Percentiles rank a stretch among this genome's conserved stretches.
Evolutionary conservation across 1,140 invertebrate genomes (phyloP).

Genomic region (Philotrypesis tridentata): DNA sequence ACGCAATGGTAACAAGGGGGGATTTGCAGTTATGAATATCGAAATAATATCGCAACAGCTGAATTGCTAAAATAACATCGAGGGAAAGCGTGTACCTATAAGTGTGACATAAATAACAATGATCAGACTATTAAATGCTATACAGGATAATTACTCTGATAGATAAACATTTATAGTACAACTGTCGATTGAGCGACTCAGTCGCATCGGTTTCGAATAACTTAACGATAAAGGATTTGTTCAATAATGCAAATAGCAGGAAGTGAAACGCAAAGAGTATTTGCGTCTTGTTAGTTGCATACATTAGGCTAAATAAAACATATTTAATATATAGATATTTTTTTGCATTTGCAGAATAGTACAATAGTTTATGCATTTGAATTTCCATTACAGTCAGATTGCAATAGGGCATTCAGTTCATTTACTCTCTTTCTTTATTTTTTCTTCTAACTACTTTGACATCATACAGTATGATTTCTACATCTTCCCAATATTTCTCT

Average conservation of each 20-base stretch:
- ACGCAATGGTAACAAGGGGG: no score
- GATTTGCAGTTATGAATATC: background rate
- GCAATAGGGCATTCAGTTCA: no score
- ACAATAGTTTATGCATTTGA: no score
- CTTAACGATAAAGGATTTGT: background rate
- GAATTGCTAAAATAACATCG: slow-evolving; percentile 2
- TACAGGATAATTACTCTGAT: background rate
- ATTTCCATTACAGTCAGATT: no score
- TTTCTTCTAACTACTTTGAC: no score
- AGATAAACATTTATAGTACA: slow-evolving; percentile 17
- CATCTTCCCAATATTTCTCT: no score
- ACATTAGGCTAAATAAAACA: no score
- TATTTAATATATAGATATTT: no score
- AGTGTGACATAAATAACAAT: slow-evolving; percentile 29
- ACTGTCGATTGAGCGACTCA: background rate
- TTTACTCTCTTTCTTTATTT: no score
- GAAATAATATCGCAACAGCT: slow-evolving; percentile 28
- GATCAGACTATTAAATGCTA: slow-evolving; percentile 8
- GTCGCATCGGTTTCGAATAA: background rate
- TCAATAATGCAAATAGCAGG: background rate
- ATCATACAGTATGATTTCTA: no score
- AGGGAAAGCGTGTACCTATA: background rate
- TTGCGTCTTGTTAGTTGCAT: background rate
- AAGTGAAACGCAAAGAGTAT: background rate
- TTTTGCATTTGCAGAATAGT: no score